phyloP scores from a whole-genome alignment of 2,797 vertebrate species.

The Galagoides demidoff region DNA sequence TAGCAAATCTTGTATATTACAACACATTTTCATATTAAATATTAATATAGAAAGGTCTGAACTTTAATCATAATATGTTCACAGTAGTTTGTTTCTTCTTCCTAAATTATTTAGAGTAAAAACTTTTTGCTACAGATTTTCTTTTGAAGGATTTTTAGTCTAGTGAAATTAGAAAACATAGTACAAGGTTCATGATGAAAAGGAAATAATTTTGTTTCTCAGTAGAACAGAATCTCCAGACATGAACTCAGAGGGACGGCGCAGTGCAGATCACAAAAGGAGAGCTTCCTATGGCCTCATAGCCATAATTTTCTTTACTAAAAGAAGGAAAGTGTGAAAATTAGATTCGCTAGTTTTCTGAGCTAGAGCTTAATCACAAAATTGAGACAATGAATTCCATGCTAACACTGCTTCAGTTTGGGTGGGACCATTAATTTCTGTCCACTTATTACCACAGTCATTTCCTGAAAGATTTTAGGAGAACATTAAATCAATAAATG shows the following conservation, averaged over 20 bases:
- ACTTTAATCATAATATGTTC: slow-evolving; percentile 66
- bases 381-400: slow-evolving; percentile 29
- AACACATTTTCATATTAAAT: slow-evolving; percentile 72
- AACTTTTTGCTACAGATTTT: slow-evolving; percentile 27
- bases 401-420: slow-evolving; percentile 58
- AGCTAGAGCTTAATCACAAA: slow-evolving; percentile 31
- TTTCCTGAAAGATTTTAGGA: slow-evolving; percentile 75
- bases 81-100: slow-evolving; percentile 54
- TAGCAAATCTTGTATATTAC: slow-evolving; percentile 41
- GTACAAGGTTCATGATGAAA: background rate
- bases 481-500: slow-evolving; percentile 81
- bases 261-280: background rate
- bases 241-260: background rate
- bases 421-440: slow-evolving; percentile 76
- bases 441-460: slow-evolving; percentile 72
- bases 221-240: background rate
- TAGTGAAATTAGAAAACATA: slow-evolving; percentile 20
- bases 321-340: background rate
- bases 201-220: background rate
- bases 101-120: slow-evolving; percentile 69
- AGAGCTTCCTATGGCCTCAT: background rate
- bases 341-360: slow-evolving; percentile 17
- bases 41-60: slow-evolving; percentile 60
- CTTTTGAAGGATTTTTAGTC: slow-evolving; percentile 62
- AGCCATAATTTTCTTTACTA: background rate